Base-by-base conservation (phyloP, 2,888 invertebrate species). In the Philhelius pedissequus region DNA sequence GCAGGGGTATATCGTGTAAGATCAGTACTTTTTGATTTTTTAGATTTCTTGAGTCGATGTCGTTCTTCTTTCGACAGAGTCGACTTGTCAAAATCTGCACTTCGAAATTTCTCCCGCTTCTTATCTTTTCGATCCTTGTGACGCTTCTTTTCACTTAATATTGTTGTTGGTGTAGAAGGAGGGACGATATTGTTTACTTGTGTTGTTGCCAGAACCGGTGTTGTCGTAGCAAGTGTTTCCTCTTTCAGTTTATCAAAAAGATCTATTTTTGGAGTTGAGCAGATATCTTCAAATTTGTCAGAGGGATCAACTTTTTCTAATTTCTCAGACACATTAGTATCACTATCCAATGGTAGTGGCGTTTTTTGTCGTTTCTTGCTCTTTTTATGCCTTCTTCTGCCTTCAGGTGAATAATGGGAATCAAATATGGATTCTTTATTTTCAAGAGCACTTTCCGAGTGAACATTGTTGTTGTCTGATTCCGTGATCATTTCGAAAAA, bases 331-430 rank as follows among this genome's bases (percentile, higher is more conserved):
- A 66, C 56, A 35, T 80, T 91, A 89, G 58, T 68, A 32, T 83
- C 79, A 69, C 84, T 80, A 9, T 80, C 79, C 66, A 48, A 86
- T 68, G 50, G 89, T 54, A 82, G 90, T 0, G 88, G 87, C 8
- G 94, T 94, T 89, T 96, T 96, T 87, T 95, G 94, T 30, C 95
- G 95, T 90, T 95, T 96, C 89, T 96, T 96, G 89, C 96, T 96
- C 92, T 96, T 96, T 91, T 96, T 96, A 89, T 96, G 96, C 89
- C 96, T 96, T 89, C 95, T 96, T 9, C 96, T 93, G 56, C 93
- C 89, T 88, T 95, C 95, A 3, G 89, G 92, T 87, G 90, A 92
- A 91, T 89, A 92, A 91, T 83, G 86, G 90, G 84, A 60, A 89
- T 88, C 81, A 91, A 89, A 45, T 91, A 87, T 60, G 0, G 86